These are phyloP conservation scores for Neopipo cinnamomea DNA, from an alignment of 2,113 vertebrate genomes.

Conservation along the genomic window DNA sequence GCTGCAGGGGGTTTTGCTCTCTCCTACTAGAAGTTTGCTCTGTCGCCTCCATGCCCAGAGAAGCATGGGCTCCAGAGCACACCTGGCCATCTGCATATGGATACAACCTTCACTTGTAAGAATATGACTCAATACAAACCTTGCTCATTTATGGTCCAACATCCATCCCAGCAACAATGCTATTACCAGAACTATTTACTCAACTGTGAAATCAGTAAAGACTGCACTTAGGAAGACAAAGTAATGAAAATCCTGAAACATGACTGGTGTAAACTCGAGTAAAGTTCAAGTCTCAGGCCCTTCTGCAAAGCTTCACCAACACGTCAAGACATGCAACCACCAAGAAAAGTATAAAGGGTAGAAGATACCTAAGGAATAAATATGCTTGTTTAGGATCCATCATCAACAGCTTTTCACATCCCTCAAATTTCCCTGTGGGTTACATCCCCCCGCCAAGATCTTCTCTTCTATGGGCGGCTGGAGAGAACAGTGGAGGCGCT, in stretches of 20 bases:
- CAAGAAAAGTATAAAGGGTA: neutral
- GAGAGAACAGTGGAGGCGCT: accelerated
- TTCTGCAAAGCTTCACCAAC: neutral
- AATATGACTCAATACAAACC: neutral
- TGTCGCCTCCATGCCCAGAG: neutral
- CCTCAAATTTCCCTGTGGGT: neutral
- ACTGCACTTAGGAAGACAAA: neutral
- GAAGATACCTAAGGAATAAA: neutral
- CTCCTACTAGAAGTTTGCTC: neutral
- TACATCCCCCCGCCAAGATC: neutral
- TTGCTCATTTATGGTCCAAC: neutral
- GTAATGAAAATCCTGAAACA: neutral
- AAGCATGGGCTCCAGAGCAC: neutral
- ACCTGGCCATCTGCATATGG: accelerated
- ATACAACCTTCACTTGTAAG: neutral
- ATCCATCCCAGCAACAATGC: neutral
- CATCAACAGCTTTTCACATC: neutral
- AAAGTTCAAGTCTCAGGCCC: neutral
- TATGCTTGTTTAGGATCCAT: neutral
- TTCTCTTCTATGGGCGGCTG: neutral
- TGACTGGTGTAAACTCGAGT: neutral
- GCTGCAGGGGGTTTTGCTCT: neutral
- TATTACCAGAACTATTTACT: neutral
- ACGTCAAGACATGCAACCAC: neutral
- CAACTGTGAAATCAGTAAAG: neutral